Evolutionary conservation across 2,888 invertebrate genomes (phyloP), one percentile per base, ranked within the genome.

Genomic region (Tinea semifulvella): DNA sequence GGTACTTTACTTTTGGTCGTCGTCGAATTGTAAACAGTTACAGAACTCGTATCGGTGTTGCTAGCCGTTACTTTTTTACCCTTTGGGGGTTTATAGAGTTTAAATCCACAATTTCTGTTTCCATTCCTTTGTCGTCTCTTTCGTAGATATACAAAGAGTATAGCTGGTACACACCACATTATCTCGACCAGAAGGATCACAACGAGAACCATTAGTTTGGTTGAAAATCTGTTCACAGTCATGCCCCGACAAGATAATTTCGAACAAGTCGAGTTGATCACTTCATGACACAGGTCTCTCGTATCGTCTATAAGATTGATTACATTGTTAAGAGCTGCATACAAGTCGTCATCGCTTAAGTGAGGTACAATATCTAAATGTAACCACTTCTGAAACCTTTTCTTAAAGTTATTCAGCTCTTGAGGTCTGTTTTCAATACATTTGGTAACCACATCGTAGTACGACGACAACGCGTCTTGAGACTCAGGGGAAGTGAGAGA

Each of bases 281-380:
- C n/a, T 52, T 56, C 39, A 3, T 50, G 40, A 38, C 45, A 48
- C 10, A 52, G 28, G 3, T 47, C 48, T 35, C 50, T 55, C 4
- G 65, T 59, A 40, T 47, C 58, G 48, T 72, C 69, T 1, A 68
- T 48, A 43, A 77, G 52, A 13, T 70, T 60, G 1, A 84, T 59
- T 1, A 85, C 69, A 49, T 74, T 74, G 2, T 79, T 80, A 5
- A 85, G 70, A 2, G 75, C 85, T 2, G 85, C 68, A 53, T 88
- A 88, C 52, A 87, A 76, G 47, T 80, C 73, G 5, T 86, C 85
- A 52, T 88, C 87, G 42, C 72, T 71, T 13, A 88, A 68, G 56
- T 84, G 86, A 1, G 82, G 82, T 6, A 75, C 52, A 2, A 85
- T 67, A 14, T 77, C 68, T n/a, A 58, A 56, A 14, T 61, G 54